These are phyloP conservation scores for Myiagra hebetior DNA, from an alignment of 2,113 vertebrate genomes.

Conservation along the genomic window DNA sequence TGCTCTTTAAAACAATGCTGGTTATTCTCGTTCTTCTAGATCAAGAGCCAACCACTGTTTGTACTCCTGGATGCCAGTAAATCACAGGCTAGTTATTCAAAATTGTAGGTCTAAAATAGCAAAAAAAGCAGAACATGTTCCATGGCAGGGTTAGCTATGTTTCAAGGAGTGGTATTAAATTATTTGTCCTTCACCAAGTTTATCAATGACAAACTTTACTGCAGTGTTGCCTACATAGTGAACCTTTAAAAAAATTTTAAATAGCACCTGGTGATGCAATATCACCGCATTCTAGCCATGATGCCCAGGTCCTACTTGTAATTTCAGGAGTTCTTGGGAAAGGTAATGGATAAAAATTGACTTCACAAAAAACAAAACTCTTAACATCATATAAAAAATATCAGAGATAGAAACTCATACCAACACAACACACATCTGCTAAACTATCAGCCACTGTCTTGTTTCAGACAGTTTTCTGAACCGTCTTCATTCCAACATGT, in stretches of 20 bases:
- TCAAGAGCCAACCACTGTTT: neutral
- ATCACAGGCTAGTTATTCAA: neutral
- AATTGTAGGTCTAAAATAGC: neutral
- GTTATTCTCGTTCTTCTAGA: neutral
- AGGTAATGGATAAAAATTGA: neutral
- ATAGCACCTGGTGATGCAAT: neutral
- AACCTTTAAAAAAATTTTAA: neutral
- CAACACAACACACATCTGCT: neutral
- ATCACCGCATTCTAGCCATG: neutral
- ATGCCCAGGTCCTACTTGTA: neutral
- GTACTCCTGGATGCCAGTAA: neutral
- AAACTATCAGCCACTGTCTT: neutral
- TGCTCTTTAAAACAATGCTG: neutral
- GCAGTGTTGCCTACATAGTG: neutral
- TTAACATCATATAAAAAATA: neutral
- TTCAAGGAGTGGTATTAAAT: neutral
- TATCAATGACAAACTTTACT: neutral
- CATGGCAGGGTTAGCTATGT: neutral
- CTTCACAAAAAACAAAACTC: neutral
- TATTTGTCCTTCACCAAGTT: neutral
- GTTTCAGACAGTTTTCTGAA: neutral
- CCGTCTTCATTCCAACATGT: neutral
- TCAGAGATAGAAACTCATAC: neutral
- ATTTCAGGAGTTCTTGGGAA: neutral
- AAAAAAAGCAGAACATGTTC: neutral